phyloP scores from a whole-genome alignment of 1,140 invertebrate genomes.

The Aphidius gifuensis region DNA sequence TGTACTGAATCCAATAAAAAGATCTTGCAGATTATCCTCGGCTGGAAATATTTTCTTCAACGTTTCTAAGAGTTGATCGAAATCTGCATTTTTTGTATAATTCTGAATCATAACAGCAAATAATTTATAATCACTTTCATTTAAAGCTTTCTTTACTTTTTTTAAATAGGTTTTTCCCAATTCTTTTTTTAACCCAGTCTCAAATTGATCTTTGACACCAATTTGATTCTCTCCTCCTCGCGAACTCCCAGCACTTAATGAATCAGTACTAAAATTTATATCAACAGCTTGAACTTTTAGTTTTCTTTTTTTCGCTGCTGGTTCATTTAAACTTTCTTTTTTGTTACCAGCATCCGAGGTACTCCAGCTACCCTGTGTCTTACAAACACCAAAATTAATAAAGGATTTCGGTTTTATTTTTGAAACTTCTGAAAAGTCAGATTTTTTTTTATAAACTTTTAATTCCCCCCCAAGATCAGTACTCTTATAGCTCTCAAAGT shows the following conservation, averaged over 20 bases:
- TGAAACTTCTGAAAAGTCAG: too few relatives aligned
- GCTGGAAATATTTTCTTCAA: constrained; percentile 56
- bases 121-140: constrained; percentile 56
- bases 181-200: constrained; percentile 29
- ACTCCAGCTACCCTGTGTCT: constrained; percentile 27
- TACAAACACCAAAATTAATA: constrained; percentile 39
- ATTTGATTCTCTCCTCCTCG: constrained; percentile 5
- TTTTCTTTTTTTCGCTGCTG: constrained; percentile 54
- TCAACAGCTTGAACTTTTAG: constrained; percentile 52
- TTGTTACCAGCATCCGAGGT: constrained; percentile 45
- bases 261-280: constrained; percentile 33
- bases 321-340: constrained; percentile 27
- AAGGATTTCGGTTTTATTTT: neutral
- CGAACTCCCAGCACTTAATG: constrained; percentile 41
- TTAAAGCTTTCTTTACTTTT: constrained; percentile 54
- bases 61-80: constrained; percentile 52
- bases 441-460: neutral
- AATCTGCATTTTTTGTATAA: constrained; percentile 60
- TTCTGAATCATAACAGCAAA: constrained; percentile 60
- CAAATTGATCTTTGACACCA: constrained; percentile 5
- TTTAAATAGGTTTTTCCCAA: constrained; percentile 41
- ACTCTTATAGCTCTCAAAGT: constrained; percentile 16
- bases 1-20: constrained; percentile 55
- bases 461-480: constrained; percentile 17
- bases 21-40: constrained; percentile 56